These are phyloP conservation scores for Ferdinandea cuprea DNA, from an alignment of 2,888 invertebrate genomes.

Conservation along the genomic window DNA sequence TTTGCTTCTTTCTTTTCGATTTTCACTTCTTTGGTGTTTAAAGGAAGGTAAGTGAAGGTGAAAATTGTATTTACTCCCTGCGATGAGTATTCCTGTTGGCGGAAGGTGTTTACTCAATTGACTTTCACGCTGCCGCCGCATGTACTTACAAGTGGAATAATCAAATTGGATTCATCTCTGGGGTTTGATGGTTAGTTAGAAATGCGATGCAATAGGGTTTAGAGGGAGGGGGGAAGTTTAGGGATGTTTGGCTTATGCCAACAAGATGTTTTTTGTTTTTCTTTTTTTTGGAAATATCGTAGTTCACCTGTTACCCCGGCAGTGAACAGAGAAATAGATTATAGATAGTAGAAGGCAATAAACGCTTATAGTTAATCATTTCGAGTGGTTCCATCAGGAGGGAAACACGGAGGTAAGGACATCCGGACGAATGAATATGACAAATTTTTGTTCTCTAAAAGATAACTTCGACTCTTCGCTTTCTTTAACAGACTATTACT, in stretches of 20 bases:
- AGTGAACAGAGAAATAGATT: too few relatives aligned
- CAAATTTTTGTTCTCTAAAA: too few relatives aligned
- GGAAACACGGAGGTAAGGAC: too few relatives aligned
- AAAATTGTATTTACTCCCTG: constrained; percentile 71
- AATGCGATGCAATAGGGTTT: neutral
- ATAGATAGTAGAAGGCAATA: too few relatives aligned
- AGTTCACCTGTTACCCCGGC: constrained; percentile 25
- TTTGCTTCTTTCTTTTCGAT: constrained; percentile 9
- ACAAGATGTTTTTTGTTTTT: too few relatives aligned
- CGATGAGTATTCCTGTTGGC: constrained; percentile 62
- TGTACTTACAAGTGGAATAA: constrained; percentile 61
- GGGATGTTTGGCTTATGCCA: too few relatives aligned
- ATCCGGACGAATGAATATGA: too few relatives aligned
- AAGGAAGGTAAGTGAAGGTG: constrained; percentile 68
- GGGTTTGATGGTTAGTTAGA: constrained; percentile 17
- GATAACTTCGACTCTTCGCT: too few relatives aligned
- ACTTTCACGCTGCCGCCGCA: constrained; percentile 57
- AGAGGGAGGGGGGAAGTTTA: neutral
- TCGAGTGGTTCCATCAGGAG: too few relatives aligned
- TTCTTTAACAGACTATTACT: too few relatives aligned
- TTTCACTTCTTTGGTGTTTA: constrained; percentile 48
- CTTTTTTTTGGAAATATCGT: too few relatives aligned
- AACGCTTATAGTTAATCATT: too few relatives aligned
- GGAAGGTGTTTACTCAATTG: constrained; percentile 74
- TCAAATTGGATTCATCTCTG: constrained; percentile 65